Evolutionary conservation across 1,140 invertebrate species (phyloP).

Genomic region (Magallana gigas): DNA sequence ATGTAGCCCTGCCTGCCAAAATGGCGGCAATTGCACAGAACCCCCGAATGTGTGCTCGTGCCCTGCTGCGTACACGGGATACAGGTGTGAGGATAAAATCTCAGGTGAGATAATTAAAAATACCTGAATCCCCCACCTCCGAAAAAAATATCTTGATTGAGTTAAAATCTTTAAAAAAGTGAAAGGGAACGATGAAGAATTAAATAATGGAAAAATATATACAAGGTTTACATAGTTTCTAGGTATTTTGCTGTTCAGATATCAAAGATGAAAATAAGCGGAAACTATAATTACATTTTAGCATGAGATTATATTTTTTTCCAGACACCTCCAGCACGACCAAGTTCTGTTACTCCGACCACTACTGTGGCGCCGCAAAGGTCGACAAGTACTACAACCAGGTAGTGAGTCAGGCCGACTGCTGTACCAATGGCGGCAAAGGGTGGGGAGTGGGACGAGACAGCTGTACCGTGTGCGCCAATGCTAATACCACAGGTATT

Average conservation of each 20-base stretch:
- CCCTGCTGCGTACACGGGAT: constrained; percentile 11
- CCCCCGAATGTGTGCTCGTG: constrained; percentile 29
- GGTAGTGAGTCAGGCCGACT: background rate
- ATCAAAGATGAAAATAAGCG: background rate
- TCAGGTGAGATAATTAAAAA: constrained; percentile 7
- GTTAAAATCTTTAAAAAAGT: no score
- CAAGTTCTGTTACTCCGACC: constrained; percentile 9
- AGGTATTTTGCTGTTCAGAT: background rate
- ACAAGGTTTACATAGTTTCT: no score
- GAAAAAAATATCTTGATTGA: no score
- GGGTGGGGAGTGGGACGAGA: background rate
- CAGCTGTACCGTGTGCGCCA: background rate
- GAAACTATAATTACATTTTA: background rate
- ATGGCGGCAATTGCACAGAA: background rate
- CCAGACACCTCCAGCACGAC: background rate
- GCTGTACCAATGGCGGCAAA: constrained; percentile 9
- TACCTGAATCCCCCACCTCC: background rate
- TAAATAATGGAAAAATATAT: no score
- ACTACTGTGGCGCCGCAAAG: background rate
- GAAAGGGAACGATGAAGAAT: no score
- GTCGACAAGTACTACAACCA: background rate
- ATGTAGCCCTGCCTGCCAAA: constrained; percentile 27
- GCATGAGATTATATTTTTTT: background rate
- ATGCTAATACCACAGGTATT: constrained; percentile 14
- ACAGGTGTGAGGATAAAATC: constrained; percentile 38